These are phyloP conservation scores for Trogon surrucura DNA, from an alignment of 2,113 vertebrate species.

Conservation along the genomic window DNA sequence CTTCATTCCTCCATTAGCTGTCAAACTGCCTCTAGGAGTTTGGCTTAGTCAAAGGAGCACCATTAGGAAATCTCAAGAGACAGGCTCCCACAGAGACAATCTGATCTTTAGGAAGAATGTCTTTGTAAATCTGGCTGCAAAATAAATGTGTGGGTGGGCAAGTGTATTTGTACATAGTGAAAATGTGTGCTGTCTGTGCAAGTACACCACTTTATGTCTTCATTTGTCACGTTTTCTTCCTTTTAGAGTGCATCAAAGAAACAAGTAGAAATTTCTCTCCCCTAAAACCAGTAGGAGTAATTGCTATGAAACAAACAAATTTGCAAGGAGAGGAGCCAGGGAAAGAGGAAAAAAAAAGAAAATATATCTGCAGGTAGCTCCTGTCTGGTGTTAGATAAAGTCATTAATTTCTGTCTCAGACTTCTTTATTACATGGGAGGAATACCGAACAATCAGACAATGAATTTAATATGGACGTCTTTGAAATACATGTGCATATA, in stretches of 20 bases:
- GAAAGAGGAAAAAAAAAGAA: neutral
- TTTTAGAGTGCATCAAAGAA: neutral
- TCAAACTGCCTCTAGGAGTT: constrained; percentile 50
- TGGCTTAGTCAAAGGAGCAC: neutral
- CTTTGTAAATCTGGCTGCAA: constrained; percentile 19
- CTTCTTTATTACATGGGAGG: neutral
- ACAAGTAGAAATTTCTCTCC: neutral
- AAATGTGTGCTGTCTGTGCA: constrained; percentile 19
- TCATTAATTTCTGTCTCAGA: neutral
- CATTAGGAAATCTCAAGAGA: constrained; percentile 36
- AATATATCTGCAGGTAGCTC: neutral
- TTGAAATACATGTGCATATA: neutral
- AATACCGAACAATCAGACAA: neutral
- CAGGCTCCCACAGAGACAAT: constrained; percentile 6
- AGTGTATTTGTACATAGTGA: neutral
- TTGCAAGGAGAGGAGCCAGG: neutral
- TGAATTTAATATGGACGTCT: neutral
- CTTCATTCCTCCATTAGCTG: constrained; percentile 33
- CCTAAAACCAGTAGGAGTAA: neutral
- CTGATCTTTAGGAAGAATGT: constrained; percentile 37
- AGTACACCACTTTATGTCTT: neutral
- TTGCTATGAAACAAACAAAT: neutral
- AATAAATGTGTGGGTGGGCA: constrained; percentile 28
- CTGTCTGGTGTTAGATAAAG: neutral
- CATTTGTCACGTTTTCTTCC: neutral